phyloP scores from a whole-genome alignment of 2,888 invertebrate genomes.

The Eristalis arbustorum region DNA sequence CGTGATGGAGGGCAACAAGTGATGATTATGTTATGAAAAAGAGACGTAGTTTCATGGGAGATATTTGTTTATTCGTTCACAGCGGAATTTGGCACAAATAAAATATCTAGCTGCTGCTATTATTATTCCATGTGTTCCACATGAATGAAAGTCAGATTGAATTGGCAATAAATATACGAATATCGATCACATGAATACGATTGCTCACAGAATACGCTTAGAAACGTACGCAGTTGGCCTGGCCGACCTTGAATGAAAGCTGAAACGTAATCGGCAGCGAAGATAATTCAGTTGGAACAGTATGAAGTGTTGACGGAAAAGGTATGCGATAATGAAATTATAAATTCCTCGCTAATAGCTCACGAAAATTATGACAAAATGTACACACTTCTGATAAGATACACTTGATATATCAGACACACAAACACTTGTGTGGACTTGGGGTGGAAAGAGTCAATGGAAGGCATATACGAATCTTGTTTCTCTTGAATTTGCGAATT shows the following conservation, averaged over 20 bases:
- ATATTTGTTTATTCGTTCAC: not conserved
- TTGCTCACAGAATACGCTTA: not conserved
- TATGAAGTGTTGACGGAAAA: not conserved
- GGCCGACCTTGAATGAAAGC: constrained; percentile 18
- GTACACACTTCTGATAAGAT: not conserved
- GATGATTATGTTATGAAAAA: not conserved
- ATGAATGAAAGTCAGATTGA: not conserved
- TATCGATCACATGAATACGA: not conserved
- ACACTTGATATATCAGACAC: not conserved
- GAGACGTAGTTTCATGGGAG: not conserved
- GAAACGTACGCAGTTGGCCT: not conserved
- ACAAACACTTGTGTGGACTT: not conserved
- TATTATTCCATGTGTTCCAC: not conserved
- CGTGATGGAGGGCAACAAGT: constrained; percentile 9
- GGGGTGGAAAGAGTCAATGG: not conserved
- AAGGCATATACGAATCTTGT: too few species aligned
- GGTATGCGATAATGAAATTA: not conserved
- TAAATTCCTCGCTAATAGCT: not conserved
- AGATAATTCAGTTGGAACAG: not conserved
- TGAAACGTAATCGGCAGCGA: not conserved
- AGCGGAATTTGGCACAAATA: not conserved
- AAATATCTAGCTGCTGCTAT: not conserved
- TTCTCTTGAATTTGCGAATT: too few species aligned
- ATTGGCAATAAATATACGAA: not conserved
- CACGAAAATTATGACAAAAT: constrained; percentile 2